Evolutionary conservation across 2,113 vertebrate genomes (phyloP).

Genomic region (Chionis minor): DNA sequence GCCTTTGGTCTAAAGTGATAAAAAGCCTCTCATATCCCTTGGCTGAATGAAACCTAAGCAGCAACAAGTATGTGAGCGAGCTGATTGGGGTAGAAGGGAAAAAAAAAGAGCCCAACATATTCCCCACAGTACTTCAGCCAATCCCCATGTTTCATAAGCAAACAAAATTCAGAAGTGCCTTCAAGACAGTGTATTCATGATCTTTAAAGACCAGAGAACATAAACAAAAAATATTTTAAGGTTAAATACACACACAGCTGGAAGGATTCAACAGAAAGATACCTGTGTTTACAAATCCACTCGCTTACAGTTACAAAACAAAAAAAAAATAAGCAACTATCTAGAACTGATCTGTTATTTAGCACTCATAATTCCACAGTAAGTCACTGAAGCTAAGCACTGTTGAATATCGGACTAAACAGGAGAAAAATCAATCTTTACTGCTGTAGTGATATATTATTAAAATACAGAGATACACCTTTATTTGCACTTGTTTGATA

Average conservation of each 20-base stretch:
- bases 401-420: background rate
- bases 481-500: background rate
- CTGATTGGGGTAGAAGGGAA: background rate
- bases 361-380: background rate
- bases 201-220: background rate
- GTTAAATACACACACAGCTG: background rate
- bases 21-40: background rate
- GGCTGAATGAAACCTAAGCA: background rate
- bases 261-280: background rate
- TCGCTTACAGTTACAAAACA: background rate
- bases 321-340: background rate
- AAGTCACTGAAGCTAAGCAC: background rate
- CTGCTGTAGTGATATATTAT: background rate
- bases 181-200: background rate
- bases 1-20: background rate
- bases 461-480: background rate
- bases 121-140: background rate
- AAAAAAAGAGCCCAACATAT: background rate
- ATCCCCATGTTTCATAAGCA: background rate
- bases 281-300: background rate
- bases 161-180: background rate
- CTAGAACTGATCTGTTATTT: background rate
- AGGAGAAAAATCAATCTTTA: background rate
- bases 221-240: background rate
- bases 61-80: background rate